Conservation (phyloP, 2,113 vertebrate genomes). For the Microcebus jonahi region DNA sequence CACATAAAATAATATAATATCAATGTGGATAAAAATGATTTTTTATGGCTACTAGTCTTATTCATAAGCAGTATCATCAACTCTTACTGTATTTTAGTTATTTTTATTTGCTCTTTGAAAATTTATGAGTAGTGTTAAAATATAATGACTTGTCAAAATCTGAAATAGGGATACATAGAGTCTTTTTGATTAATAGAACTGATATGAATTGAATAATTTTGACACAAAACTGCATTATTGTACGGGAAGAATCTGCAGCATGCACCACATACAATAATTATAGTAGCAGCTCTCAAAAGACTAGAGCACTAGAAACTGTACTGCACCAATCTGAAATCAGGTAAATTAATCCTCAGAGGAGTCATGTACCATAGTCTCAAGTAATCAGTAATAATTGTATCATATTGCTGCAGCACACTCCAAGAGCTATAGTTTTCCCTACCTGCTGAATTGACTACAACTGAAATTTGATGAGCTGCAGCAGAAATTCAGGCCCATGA, state of each 20-base stretch:
- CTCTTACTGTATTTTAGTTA: neutral
- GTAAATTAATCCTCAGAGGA: constrained; percentile 82
- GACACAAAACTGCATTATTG: constrained; percentile 40
- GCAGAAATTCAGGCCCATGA: neutral
- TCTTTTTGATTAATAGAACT: constrained; percentile 11
- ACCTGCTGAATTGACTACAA: neutral
- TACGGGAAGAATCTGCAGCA: constrained; percentile 2
- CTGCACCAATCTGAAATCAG: constrained; percentile 45
- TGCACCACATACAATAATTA: constrained; percentile 63
- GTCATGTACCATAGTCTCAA: constrained; percentile 57
- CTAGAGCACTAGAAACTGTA: constrained; percentile 65
- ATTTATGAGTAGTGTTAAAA: neutral
- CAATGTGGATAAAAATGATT: neutral
- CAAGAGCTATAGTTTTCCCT: constrained; percentile 52
- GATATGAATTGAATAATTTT: constrained; percentile 1
- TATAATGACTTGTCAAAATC: neutral
- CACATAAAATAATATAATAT: neutral
- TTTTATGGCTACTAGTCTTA: neutral
- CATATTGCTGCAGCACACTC: constrained; percentile 58
- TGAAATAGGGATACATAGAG: neutral
- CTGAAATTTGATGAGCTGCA: neutral
- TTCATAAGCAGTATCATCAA: neutral
- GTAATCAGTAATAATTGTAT: constrained; percentile 80
- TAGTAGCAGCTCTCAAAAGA: constrained; percentile 47
- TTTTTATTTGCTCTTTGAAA: neutral